Evolutionary conservation across 1,140 invertebrate genomes (phyloP), one percentile per base, ranked within the genome.

Genomic region (Hyphantria cunea): DNA sequence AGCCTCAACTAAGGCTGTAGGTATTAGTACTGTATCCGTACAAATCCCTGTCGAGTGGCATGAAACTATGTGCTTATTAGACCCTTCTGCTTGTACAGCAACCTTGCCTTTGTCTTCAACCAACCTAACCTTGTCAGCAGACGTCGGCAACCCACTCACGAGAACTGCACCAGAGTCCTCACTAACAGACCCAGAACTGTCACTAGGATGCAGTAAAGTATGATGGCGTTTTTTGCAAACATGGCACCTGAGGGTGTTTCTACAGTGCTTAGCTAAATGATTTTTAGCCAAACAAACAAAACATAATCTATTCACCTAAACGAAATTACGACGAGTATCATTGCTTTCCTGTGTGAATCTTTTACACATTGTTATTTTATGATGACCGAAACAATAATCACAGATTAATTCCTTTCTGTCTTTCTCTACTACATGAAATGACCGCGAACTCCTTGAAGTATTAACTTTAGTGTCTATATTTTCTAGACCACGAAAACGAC

Each of bases 281-380:
- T 69, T 68, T 5, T 15, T 14, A 34, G 56, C 53, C 12, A 73
- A 67, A 61, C 73, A 76, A 53, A 62, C 68, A 15, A 68, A 76
- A 52, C 73, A 72, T 5, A 75, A 33, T 6, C 51, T 15, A 48
- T 52, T 64, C 10, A 56, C 32, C 33, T 66, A 50, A 3, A 63
- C 56, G 56, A 76, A 73, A 17, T 47, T 54, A 34, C 54, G 68
- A 1, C 68, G 54, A 31, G 37, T 33, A 8, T 65, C 53, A 42
- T 44, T 37, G 37, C 59, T 37, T 31, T 44, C 42, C 9, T 68
- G 67, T 3, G 66, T 50, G 39, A 74, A 74, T 11, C 34, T 32
- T 41, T 60, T 66, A 51, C 71, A 77, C 33, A 59, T 42, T 12
- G n/a, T 34, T 60, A 77, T 17, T 10, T 54, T 77, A 54, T 77